Evolutionary conservation across 2,797 vertebrate genomes (phyloP).

Genomic region (Pteronotus mesoamericanus): DNA sequence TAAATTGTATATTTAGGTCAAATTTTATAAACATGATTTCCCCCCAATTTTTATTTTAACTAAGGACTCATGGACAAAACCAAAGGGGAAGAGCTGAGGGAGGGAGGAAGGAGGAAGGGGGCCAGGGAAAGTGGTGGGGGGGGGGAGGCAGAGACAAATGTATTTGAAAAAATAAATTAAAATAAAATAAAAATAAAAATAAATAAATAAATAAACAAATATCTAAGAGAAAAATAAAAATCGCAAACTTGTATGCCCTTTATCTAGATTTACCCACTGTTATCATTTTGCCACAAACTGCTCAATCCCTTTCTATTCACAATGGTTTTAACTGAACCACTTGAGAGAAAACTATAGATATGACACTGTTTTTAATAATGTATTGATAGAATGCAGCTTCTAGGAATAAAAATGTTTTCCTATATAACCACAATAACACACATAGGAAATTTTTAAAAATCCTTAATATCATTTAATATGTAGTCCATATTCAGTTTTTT

Average conservation of each 20-base stretch:
- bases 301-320: background rate
- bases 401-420: conserved; percentile 4
- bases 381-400: background rate
- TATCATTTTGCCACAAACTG: conserved; percentile 16
- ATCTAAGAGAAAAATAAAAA: conserved; percentile 17
- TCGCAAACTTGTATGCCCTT: background rate
- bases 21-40: conserved; percentile 16
- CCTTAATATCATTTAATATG: conserved; percentile 28
- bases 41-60: background rate
- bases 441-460: background rate
- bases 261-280: background rate
- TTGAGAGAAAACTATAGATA: background rate
- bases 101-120: too few species aligned
- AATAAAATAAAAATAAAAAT: too few species aligned
- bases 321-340: conserved; percentile 6
- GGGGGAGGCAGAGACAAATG: too few species aligned
- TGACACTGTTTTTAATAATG: conserved; percentile 13
- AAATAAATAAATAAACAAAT: too few species aligned
- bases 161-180: too few species aligned
- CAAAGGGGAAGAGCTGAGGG: too few species aligned
- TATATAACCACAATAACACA: background rate
- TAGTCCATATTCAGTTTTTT: background rate
- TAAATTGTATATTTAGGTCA: conserved; percentile 24
- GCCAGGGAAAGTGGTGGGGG: too few species aligned
- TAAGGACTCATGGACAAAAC: too few species aligned